phyloP scores from a whole-genome alignment of 2,113 vertebrate genomes.

The Sander lucioperca region DNA sequence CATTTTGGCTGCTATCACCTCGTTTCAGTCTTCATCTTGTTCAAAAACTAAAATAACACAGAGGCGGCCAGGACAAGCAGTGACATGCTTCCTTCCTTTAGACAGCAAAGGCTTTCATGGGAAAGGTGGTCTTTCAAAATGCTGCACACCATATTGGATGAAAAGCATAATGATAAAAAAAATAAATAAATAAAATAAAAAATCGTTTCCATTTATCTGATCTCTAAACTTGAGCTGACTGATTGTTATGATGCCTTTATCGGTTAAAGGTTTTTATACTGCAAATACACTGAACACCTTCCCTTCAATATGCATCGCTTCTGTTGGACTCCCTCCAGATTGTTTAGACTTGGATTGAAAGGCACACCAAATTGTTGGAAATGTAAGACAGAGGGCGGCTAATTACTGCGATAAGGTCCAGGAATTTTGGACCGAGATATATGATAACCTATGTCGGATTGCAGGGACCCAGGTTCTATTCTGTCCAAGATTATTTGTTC shows the following conservation, averaged over 20 bases:
- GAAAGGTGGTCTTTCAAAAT: not conserved
- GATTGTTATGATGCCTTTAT: not conserved
- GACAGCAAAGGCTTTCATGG: not conserved
- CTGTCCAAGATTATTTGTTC: too few relatives aligned
- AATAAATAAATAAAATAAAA: too few relatives aligned
- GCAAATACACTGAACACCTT: too few relatives aligned
- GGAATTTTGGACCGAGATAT: too few relatives aligned
- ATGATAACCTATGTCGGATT: too few relatives aligned
- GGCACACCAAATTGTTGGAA: too few relatives aligned
- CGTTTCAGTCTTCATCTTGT: not conserved
- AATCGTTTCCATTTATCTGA: not conserved
- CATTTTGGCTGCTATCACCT: conserved; percentile 4
- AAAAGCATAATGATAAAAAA: not conserved
- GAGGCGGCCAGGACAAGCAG: not conserved
- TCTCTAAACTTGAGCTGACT: not conserved
- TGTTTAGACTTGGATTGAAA: too few relatives aligned
- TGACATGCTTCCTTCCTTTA: not conserved
- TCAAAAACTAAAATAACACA: not conserved
- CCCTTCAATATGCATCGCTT: too few relatives aligned
- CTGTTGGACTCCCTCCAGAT: too few relatives aligned
- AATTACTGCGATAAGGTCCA: too few relatives aligned
- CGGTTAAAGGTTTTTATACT: not conserved
- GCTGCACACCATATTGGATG: not conserved
- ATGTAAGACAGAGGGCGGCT: too few relatives aligned
- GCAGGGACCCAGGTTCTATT: too few relatives aligned